Percentiles rank a stretch among this genome's conserved stretches.
phyloP scores from a whole-genome alignment of 2,888 invertebrate species.

The Gandaritis pyraliata region DNA sequence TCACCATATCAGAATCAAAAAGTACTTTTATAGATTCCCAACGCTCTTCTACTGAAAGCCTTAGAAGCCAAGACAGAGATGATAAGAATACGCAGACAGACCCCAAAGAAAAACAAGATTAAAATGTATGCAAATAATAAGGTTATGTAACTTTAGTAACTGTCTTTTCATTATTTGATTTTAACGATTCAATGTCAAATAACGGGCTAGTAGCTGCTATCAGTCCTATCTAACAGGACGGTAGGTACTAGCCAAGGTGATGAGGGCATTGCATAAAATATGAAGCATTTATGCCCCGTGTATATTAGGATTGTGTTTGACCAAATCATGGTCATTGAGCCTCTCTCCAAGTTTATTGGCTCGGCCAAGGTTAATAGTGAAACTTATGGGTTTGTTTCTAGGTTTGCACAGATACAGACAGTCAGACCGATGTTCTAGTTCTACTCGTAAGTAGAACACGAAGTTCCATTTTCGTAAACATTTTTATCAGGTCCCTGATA shows the following conservation, averaged over 20 bases:
- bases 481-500: too few relatives aligned
- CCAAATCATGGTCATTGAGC: constrained; percentile 21
- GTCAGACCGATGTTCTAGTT: too few relatives aligned
- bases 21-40: constrained; percentile 14
- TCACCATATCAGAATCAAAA: constrained; percentile 52
- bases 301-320: constrained; percentile 8
- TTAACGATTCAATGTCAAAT: not conserved
- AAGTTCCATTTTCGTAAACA: too few relatives aligned
- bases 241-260: constrained; percentile 14
- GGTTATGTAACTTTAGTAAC: too few relatives aligned
- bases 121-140: constrained; percentile 9
- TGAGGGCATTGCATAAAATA: constrained; percentile 9
- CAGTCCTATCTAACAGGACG: not conserved
- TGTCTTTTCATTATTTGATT: too few relatives aligned
- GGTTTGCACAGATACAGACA: not conserved
- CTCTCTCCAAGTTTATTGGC: constrained; percentile 27
- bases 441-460: too few relatives aligned
- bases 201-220: not conserved
- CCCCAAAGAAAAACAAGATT: constrained; percentile 63
- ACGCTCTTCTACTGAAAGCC: constrained; percentile 18
- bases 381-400: constrained; percentile 7
- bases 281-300: not conserved
- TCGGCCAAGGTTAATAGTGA: constrained; percentile 20
- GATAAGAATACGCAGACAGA: constrained; percentile 53
- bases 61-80: constrained; percentile 3